Conservation (phyloP, 2,797 vertebrate genomes). For the Syngnathus rostellatus region DNA sequence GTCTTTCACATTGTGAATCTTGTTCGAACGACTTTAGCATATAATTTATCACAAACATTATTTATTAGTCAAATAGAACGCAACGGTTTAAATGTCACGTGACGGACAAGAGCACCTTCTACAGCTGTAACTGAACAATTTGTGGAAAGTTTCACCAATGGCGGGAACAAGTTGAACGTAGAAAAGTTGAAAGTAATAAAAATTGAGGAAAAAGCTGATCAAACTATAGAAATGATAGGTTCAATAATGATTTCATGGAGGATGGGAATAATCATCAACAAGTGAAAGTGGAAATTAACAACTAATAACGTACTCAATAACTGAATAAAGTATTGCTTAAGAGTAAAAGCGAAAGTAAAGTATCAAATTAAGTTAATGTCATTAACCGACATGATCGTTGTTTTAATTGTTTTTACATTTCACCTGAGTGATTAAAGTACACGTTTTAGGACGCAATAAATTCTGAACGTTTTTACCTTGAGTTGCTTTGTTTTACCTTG, state of each 20-base stretch:
- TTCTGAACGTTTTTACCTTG: not conserved
- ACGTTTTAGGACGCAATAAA: not conserved
- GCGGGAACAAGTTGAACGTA: not conserved
- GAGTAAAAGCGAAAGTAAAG: not conserved
- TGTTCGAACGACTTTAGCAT: not conserved
- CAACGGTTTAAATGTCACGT: not conserved
- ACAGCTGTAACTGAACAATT: not conserved
- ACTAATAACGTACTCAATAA: not conserved
- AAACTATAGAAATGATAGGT: not conserved
- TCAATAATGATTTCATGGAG: not conserved
- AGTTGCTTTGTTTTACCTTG: not conserved
- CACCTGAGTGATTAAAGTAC: not conserved
- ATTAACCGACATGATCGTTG: not conserved
- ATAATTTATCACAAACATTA: not conserved
- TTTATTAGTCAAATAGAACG: too few relatives aligned
- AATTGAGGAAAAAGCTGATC: not conserved
- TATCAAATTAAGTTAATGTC: too few relatives aligned
- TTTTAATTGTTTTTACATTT: not conserved
- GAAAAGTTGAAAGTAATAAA: not conserved
- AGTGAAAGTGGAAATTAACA: not conserved
- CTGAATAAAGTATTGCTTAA: not conserved
- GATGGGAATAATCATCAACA: not conserved
- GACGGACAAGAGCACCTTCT: not conserved
- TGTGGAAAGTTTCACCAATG: conserved; percentile 1
- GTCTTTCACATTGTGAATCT: not conserved